Base-by-base conservation (phyloP, 35 echinoderm and acorn worm species). In the Lytechinus pictus region DNA sequence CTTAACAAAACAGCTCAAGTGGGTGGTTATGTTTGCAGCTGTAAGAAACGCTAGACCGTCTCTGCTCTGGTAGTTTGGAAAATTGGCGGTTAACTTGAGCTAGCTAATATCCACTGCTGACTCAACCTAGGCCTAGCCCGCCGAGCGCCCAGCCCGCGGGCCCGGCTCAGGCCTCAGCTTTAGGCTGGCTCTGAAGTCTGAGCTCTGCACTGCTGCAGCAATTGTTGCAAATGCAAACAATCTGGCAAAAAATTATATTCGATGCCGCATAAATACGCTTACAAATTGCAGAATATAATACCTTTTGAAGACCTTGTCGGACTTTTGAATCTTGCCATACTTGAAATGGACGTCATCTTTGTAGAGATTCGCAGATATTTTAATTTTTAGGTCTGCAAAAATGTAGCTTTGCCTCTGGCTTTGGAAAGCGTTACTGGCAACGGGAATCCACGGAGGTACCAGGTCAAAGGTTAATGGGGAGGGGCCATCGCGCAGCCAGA, bases 251-350 rank as follows among this genome's bases (percentile, higher is more conserved):
- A 44, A 44, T 44, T 2, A 44, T 44, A 44, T 44, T 44, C 33
- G 33, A 44, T 44, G 33, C 33, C 66, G n/a, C 66, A 79, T 24
- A n/a, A 24, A 79, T 79, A 79, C 16, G 21, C 16, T 79, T 79
- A 79, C n/a, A 6, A 24, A 24, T 79, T 79, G 66, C 66, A 53
- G 12, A 5, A 71, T 96, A 54, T 27, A 60, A 86, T 99, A 99
- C 98, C 96, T 95, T 66, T 86, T 94, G 96, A 24, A 27, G 98
- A 97, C 86, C 97, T 97, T 28, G 91, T 90, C 44, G 96, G 96
- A 54, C 97, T 96, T 87, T 94, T 99, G 92, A 99, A 99, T 54
- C 98, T 94, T 52, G 98, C 98, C 98, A 99, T 99, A 92, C 98
- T 99, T 52, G 98, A 99, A 86, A 98, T 98, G 7, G 97, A 97